Evolutionary conservation across 2,113 vertebrate genomes (phyloP).

Genomic region (Ophthalmolycus amberensis): DNA sequence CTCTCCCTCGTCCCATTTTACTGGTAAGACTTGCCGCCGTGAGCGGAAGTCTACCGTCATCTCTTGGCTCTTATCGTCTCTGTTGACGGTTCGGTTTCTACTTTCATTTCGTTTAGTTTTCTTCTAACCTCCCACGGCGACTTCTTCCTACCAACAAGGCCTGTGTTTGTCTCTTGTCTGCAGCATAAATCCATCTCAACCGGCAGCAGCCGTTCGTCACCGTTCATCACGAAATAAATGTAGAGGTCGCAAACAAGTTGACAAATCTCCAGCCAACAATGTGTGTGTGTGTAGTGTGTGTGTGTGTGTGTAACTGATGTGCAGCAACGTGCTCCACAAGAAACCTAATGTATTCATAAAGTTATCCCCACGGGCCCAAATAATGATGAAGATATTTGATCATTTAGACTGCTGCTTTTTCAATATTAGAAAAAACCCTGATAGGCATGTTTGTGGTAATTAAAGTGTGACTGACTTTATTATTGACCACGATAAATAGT

Average conservation of each 20-base stretch:
- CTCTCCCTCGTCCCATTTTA: conserved; percentile 5
- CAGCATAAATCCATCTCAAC: neutral
- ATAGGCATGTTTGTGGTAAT: no score
- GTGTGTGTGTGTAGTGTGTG: neutral
- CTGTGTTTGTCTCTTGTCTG: neutral
- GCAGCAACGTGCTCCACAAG: no score
- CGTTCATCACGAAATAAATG: neutral
- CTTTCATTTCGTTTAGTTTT: neutral
- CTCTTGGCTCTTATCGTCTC: neutral
- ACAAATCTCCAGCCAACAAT: neutral
- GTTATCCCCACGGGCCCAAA: neutral
- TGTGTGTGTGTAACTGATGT: no score
- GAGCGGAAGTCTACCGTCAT: neutral
- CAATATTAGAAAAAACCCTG: no score
- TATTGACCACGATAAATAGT: neutral
- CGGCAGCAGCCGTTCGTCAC: neutral
- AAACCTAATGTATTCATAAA: neutral
- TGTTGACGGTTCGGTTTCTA: neutral
- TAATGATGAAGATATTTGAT: neutral
- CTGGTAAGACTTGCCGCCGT: neutral
- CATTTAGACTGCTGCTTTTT: neutral
- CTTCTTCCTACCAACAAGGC: neutral
- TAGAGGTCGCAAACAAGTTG: neutral
- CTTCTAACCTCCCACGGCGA: neutral
- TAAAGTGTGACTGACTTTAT: no score